Evolutionary conservation across 2,797 vertebrate species (phyloP).

Genomic region (Chelmon rostratus): DNA sequence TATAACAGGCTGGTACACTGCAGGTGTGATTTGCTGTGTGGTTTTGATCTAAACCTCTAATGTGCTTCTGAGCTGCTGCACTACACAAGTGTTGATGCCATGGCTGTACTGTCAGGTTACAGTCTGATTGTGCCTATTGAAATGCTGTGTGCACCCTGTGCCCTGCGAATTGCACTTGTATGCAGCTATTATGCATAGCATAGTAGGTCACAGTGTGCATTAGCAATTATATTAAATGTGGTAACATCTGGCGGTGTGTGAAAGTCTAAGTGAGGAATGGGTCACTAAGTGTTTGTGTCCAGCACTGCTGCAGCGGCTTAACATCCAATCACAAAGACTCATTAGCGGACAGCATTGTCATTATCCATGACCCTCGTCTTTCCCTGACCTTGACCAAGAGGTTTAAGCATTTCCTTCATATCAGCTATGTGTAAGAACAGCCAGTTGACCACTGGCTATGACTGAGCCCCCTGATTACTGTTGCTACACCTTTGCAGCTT

Average conservation of each 20-base stretch:
- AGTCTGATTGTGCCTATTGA: neutral
- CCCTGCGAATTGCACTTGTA: neutral
- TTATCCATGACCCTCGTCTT: neutral
- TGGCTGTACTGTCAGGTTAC: neutral
- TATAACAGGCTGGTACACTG: neutral
- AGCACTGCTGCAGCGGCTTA: neutral
- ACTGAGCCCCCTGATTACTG: neutral
- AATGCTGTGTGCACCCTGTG: too few species aligned
- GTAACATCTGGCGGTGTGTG: neutral
- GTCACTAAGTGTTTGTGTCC: neutral
- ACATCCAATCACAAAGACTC: neutral
- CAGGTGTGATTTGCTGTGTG: neutral
- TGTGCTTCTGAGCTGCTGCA: neutral
- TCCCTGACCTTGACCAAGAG: neutral
- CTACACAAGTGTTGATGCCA: constrained; percentile 4
- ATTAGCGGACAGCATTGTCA: neutral
- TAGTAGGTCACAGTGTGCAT: neutral
- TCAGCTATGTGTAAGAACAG: too few species aligned
- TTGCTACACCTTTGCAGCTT: neutral
- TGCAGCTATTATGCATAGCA: neutral
- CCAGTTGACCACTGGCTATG: neutral
- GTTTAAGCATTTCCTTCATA: neutral
- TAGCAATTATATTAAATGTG: neutral
- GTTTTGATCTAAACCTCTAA: neutral
- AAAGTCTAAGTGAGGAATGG: neutral